Evolutionary conservation across 2,888 invertebrate genomes (phyloP), one percentile per base, ranked within the genome.

Genomic region (Epirrhoe tristata): DNA sequence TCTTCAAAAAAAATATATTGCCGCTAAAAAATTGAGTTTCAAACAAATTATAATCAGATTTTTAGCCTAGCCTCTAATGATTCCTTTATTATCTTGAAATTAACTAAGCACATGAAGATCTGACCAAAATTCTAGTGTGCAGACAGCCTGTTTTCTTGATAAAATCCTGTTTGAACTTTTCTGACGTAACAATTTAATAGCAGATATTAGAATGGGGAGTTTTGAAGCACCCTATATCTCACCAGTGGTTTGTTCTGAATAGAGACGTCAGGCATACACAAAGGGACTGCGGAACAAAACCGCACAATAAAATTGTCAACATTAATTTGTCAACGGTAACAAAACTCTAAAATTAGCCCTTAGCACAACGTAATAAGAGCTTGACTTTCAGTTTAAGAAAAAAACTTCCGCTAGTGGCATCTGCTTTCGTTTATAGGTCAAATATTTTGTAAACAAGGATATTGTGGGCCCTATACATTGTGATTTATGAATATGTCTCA

Each of bases 301-400:
- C 84, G 78, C 87, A 89, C 90, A 90, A 90, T 89, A 80, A 86
- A 84, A 88, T 90, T 91, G 91, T 91, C 90, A 91, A 87, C 86
- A 86, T 86, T 86, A 86, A 90, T 91, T 90, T 91, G 90, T 90
- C 90, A 89, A 84, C 85, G 83, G 68, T 63, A 63, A 83, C 85
- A 81, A 81, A 73, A 61, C 68, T 51, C 65, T 48, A 55, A 66
- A 59, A 70, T 72, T 74, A 71, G 69, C 77, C 85, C 81, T 82
- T 84, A 84, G 80, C 74, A 75, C 82, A 78, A 80, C 56, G 72
- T 72, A 69, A 74, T 79, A 84, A 78, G 75, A 80, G 81, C 65
- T 74, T 82, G 79, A 79, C 80, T 84, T 80, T 77, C 75, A 63
- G 58, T 31, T 2, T 3, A 77, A 79, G 81, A 86, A 82, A 81